A percentile compares a stretch with the other conserved stretches of the same genome.
Conservation (phyloP, 35 echinoderm and acorn worm species). For the Apostichopus parvimensis region DNA sequence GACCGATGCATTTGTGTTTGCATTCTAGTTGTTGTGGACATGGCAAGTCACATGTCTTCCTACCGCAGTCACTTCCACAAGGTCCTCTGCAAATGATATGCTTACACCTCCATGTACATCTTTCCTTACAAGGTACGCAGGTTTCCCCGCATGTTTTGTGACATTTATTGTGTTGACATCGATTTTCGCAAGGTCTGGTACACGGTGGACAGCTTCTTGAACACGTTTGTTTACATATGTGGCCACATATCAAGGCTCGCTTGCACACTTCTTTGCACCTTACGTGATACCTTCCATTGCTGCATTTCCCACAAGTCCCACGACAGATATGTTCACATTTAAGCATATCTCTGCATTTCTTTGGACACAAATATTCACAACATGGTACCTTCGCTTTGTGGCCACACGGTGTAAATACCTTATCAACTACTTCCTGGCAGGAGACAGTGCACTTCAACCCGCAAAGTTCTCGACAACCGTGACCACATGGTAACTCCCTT, state of each 20-base stretch:
- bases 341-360: not conserved
- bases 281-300: conserved; percentile 48
- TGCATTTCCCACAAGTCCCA: conserved; percentile 37
- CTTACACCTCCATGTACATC: conserved; percentile 56
- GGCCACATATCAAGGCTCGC: conserved; percentile 18
- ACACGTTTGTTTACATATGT: not conserved
- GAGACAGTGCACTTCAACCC: not conserved
- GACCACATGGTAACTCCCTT: conserved; percentile 55
- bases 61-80: conserved; percentile 49
- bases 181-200: conserved; percentile 62
- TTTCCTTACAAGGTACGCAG: conserved; percentile 64
- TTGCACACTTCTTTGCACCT: conserved; percentile 47
- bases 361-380: conserved; percentile 9
- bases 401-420: conserved; percentile 51
- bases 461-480: conserved; percentile 49
- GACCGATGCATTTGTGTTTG: conserved; percentile 71
- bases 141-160: conserved; percentile 66
- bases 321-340: conserved; percentile 42
- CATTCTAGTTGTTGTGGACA: conserved; percentile 28
- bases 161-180: conserved; percentile 72
- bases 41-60: conserved; percentile 9
- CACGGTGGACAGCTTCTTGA: conserved; percentile 2
- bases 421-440: not conserved
- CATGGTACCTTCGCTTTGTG: conserved; percentile 36
- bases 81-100: not conserved